phyloP scores from a whole-genome alignment of 2,888 invertebrate genomes.

The Drosophila multiciliata region DNA sequence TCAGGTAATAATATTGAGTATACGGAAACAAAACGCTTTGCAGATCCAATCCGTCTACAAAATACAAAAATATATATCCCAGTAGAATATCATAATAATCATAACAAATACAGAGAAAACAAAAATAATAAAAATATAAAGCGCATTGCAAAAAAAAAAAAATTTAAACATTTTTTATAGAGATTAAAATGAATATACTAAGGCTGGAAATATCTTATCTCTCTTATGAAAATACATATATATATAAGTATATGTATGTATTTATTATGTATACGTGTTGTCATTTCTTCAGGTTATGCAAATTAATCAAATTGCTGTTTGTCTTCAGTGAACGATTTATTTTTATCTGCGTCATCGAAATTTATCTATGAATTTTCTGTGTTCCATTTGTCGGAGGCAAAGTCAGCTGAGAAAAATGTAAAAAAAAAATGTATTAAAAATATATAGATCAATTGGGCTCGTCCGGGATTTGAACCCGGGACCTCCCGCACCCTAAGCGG shows the following conservation, averaged over 20 bases:
- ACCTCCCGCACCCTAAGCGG: constrained; percentile 86
- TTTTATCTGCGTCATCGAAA: neutral
- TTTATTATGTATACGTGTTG: neutral
- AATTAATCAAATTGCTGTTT: neutral
- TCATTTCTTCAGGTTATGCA: neutral
- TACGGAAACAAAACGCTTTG: too few relatives aligned
- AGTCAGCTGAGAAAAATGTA: neutral
- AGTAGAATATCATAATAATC: neutral
- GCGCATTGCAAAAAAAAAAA: neutral
- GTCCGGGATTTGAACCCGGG: constrained; percentile 86
- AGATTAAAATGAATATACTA: neutral
- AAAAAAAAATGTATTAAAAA: neutral
- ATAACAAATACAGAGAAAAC: neutral
- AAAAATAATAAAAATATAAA: neutral
- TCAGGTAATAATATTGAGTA: too few relatives aligned
- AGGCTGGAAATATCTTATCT: neutral
- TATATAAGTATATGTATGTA: neutral
- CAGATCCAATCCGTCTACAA: neutral
- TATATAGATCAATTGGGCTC: constrained; percentile 78
- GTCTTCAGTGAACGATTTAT: neutral
- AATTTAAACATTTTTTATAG: neutral
- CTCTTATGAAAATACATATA: neutral
- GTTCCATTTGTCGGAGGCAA: neutral
- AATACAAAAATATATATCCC: neutral
- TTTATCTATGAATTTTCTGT: neutral